These are phyloP conservation scores for Pristionchus exspectatus DNA, from an alignment of 2,888 invertebrate species.

Conservation along the genomic window DNA sequence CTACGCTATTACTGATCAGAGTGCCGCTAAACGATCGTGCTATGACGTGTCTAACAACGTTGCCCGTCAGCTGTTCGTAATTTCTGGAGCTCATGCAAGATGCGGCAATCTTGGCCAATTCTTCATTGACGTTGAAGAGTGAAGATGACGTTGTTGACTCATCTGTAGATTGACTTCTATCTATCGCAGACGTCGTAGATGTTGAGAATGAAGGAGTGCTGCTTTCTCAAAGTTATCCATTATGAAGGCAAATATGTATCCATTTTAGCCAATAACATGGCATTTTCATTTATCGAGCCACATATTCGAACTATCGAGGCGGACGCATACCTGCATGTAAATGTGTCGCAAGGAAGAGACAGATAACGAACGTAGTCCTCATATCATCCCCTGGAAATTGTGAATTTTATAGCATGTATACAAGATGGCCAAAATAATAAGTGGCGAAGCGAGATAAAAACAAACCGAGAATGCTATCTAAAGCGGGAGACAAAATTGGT, in stretches of 20 bases:
- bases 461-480: no score
- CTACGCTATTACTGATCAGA: background rate
- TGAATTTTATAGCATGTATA: background rate
- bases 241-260: background rate
- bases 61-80: conserved; percentile 57
- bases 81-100: conserved; percentile 57
- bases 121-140: background rate
- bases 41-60: conserved; percentile 3
- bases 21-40: background rate
- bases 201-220: no score
- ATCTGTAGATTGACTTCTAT: no score
- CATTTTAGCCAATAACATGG: background rate
- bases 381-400: background rate
- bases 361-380: background rate
- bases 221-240: no score
- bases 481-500: background rate
- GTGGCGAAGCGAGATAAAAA: background rate
- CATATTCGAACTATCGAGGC: background rate
- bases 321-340: conserved; percentile 5
- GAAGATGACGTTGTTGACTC: background rate
- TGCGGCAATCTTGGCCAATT: conserved; percentile 55
- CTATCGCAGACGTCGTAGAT: no score
- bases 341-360: conserved; percentile 16
- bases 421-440: background rate
- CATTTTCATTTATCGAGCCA: background rate